Conservation (phyloP, 2,113 vertebrate genomes). For the Mobula hypostoma region DNA sequence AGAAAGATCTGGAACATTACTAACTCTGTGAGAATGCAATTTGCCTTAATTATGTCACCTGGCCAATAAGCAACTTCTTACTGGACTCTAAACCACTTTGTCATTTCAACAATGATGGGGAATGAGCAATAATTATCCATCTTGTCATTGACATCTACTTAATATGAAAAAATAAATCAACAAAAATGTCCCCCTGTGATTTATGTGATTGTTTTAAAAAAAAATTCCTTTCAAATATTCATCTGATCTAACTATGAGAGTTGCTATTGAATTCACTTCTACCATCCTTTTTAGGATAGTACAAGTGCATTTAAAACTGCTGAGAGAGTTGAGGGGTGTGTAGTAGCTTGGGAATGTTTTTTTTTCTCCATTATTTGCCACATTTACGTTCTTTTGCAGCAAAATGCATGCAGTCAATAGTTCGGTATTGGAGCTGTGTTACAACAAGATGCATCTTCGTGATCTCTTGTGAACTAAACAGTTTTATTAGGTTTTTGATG, state of each 20-base stretch:
- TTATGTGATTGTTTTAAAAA: too few species aligned
- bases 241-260: neutral
- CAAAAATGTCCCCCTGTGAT: too few species aligned
- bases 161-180: too few species aligned
- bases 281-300: neutral
- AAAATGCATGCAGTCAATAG: neutral
- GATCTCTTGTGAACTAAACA: neutral
- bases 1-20: neutral
- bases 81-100: too few species aligned
- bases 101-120: too few species aligned
- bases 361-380: neutral
- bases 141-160: too few species aligned
- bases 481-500: neutral
- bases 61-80: too few species aligned
- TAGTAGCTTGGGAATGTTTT: neutral
- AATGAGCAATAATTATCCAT: too few species aligned
- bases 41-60: neutral
- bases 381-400: neutral
- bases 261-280: neutral
- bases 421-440: neutral
- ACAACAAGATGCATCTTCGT: neutral
- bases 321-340: neutral
- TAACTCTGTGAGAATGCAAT: neutral
- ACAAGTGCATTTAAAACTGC: too few species aligned
- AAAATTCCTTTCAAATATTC: neutral